phyloP scores from a whole-genome alignment of 2,888 invertebrate species.

The Adelognathus sp. region DNA sequence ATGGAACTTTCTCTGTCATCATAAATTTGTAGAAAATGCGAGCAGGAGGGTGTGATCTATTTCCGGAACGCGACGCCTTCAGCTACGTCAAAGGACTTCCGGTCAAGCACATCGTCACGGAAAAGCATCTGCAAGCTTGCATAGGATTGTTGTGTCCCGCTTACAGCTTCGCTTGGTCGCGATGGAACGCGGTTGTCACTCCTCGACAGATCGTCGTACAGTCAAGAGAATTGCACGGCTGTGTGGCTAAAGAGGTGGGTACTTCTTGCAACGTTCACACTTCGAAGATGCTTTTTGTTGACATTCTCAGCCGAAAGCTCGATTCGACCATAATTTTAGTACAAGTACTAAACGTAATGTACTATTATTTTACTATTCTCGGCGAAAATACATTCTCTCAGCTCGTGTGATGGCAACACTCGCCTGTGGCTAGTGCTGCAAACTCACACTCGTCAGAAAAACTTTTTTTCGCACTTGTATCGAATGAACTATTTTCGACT shows the following conservation, averaged over 20 bases:
- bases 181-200: constrained; percentile 85
- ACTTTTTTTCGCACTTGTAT: too few species aligned
- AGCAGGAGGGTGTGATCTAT: constrained; percentile 90
- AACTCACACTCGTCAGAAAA: too few species aligned
- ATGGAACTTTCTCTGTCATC: background rate
- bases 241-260: constrained; percentile 83
- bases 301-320: too few species aligned
- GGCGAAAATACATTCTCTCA: too few species aligned
- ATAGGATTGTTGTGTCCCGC: constrained; percentile 89
- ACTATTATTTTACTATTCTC: too few species aligned
- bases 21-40: constrained; percentile 79
- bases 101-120: constrained; percentile 86
- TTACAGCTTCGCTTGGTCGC: constrained; percentile 92
- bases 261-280: constrained; percentile 2
- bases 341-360: too few species aligned
- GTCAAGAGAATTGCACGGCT: constrained; percentile 84
- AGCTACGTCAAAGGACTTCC: constrained; percentile 86
- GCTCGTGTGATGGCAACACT: too few species aligned
- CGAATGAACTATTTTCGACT: too few species aligned
- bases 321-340: too few species aligned
- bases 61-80: constrained; percentile 90
- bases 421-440: too few species aligned
- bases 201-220: constrained; percentile 85
- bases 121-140: constrained; percentile 89
- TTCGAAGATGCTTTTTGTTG: background rate